Evolutionary conservation across 2,888 invertebrate species (phyloP).

Genomic region (Labia minor): DNA sequence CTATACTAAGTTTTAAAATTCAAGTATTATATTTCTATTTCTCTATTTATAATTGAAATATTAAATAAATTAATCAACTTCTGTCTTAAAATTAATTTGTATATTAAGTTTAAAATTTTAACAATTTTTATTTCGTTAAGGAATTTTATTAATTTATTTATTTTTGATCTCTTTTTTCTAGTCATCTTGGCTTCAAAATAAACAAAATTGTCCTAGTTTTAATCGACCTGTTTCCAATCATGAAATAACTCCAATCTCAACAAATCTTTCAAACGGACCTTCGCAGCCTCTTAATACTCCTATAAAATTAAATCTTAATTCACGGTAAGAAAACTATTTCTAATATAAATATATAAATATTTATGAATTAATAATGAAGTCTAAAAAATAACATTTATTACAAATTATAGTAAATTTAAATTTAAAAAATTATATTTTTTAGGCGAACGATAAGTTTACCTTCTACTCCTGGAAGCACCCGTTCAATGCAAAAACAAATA

Average conservation of each 20-base stretch:
- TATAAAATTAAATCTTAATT: neutral
- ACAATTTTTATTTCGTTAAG: too few species aligned
- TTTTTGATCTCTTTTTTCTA: neutral
- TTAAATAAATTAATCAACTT: too few species aligned
- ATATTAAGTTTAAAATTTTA: too few species aligned
- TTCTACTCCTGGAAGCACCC: constrained; percentile 25
- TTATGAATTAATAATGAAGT: too few species aligned
- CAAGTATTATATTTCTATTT: too few species aligned
- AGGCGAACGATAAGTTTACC: neutral
- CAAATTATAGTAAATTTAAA: neutral
- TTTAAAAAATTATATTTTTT: neutral
- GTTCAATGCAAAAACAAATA: constrained; percentile 46
- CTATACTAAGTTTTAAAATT: too few species aligned
- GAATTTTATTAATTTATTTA: too few species aligned
- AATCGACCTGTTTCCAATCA: neutral
- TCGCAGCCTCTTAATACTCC: neutral
- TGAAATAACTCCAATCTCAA: neutral
- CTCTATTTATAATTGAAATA: too few species aligned
- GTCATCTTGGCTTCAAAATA: neutral
- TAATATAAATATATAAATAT: too few species aligned
- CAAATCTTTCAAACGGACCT: neutral
- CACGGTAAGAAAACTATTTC: neutral
- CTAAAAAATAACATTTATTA: too few species aligned
- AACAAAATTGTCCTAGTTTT: neutral
- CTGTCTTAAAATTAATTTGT: too few species aligned